These are phyloP conservation scores for Corythornis madagascariensis DNA, from an alignment of 2,113 vertebrate species.

Conservation along the genomic window DNA sequence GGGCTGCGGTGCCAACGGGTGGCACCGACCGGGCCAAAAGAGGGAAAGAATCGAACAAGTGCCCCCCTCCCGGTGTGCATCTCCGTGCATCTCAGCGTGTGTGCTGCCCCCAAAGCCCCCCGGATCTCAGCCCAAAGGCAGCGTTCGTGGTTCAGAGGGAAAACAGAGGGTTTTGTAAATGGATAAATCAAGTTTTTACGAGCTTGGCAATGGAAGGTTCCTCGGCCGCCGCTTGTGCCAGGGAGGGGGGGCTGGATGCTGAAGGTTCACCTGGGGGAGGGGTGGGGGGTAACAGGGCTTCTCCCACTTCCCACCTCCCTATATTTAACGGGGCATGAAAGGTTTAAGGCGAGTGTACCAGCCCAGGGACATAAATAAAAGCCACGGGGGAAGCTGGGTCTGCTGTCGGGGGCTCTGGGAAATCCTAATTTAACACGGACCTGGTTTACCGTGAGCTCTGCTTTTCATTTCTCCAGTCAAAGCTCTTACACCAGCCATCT, in stretches of 20 bases:
- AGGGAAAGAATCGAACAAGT: not conserved
- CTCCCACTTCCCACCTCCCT: not conserved
- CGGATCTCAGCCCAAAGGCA: not conserved
- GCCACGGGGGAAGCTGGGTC: not conserved
- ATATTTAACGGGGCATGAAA: constrained; percentile 3
- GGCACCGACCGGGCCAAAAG: not conserved
- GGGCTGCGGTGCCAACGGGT: not conserved
- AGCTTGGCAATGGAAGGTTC: not conserved
- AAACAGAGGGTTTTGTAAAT: not conserved
- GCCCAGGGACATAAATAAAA: constrained; percentile 7
- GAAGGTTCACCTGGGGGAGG: not conserved
- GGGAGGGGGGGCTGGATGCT: not conserved
- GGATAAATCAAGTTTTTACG: not conserved
- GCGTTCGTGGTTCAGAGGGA: not conserved
- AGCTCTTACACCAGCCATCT: constrained; percentile 11
- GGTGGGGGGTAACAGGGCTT: not conserved
- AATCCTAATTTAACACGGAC: constrained; percentile 58
- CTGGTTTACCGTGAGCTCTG: not conserved
- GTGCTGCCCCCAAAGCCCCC: not conserved
- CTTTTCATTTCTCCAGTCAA: constrained; percentile 37
- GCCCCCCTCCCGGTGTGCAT: not conserved
- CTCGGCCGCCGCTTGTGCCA: not conserved
- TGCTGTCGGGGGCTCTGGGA: not conserved
- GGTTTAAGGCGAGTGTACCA: not conserved
- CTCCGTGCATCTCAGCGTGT: not conserved